Evolutionary conservation across 2,113 vertebrate genomes (phyloP).

Genomic region (Rhodinocichla rosea): DNA sequence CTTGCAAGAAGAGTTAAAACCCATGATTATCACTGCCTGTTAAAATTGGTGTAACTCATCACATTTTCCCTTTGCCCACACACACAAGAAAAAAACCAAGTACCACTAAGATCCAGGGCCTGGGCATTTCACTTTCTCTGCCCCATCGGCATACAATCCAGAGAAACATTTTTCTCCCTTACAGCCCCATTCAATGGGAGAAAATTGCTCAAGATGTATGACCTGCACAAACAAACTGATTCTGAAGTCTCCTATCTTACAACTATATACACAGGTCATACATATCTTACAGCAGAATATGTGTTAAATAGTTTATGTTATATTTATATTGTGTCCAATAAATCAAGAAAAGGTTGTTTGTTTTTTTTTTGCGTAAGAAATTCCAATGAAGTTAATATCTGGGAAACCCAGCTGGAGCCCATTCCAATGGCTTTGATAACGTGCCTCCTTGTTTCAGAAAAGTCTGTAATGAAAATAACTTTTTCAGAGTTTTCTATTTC

Average conservation of each 20-base stretch:
- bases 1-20: background rate
- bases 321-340: background rate
- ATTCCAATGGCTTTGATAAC: background rate
- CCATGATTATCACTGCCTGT: background rate
- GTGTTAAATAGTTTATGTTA: background rate
- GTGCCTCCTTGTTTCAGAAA: background rate
- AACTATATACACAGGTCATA: background rate
- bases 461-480: background rate
- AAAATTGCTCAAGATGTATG: background rate
- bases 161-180: background rate
- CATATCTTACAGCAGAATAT: background rate
- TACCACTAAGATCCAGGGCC: background rate
- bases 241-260: background rate
- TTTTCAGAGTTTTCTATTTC: background rate
- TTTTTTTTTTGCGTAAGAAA: background rate
- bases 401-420: background rate
- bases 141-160: fast-evolving
- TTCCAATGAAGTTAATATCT: background rate
- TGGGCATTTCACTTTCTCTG: background rate
- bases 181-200: background rate
- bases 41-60: background rate
- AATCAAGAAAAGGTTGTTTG: background rate
- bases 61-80: background rate
- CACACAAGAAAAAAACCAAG: background rate
- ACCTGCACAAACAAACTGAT: background rate